A percentile compares a stretch with the other conserved stretches of the same genome.
phyloP scores from a whole-genome alignment of 2,113 vertebrate genomes.

The Brachyhypopomus gauderio region DNA sequence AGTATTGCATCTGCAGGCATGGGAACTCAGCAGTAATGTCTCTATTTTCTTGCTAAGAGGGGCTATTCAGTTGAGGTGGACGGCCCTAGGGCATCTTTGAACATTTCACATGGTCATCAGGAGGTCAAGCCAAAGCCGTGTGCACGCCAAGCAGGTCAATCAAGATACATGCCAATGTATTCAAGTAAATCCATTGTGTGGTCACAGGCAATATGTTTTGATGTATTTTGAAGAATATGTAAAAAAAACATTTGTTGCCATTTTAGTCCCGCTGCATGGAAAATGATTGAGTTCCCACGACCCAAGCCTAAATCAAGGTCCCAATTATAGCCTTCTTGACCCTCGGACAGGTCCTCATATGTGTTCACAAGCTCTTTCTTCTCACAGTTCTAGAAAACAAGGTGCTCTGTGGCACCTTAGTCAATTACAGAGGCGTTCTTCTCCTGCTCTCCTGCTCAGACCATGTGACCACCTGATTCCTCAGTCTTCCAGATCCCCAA shows the following conservation, averaged over 20 bases:
- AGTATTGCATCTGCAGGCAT: neutral
- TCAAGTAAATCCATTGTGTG: neutral
- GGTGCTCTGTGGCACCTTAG: conserved; percentile 31
- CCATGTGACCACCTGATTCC: neutral
- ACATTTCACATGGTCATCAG: conserved; percentile 43
- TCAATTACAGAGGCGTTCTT: conserved; percentile 47
- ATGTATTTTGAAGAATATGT: neutral
- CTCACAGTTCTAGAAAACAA: conserved; percentile 37
- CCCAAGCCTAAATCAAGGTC: conserved; percentile 36
- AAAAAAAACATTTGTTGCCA: too few species aligned
- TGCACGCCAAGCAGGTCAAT: conserved; percentile 14
- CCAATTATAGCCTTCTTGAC: conserved; percentile 51
- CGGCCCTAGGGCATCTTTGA: conserved; percentile 24
- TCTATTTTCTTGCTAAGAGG: conserved; percentile 2
- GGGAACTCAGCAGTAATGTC: neutral
- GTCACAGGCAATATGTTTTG: too few species aligned
- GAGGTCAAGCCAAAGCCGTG: conserved; percentile 8
- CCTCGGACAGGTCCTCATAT: conserved; percentile 29
- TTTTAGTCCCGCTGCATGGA: neutral
- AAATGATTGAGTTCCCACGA: conserved; percentile 50
- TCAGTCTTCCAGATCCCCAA: neutral
- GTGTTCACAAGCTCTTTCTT: conserved; percentile 41
- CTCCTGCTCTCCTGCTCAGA: conserved; percentile 24
- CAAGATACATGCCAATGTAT: neutral
- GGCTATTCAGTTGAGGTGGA: conserved; percentile 31